Conservation (phyloP, 53 echinoderm and acorn worm species). For the Apostichopus leukothele region DNA sequence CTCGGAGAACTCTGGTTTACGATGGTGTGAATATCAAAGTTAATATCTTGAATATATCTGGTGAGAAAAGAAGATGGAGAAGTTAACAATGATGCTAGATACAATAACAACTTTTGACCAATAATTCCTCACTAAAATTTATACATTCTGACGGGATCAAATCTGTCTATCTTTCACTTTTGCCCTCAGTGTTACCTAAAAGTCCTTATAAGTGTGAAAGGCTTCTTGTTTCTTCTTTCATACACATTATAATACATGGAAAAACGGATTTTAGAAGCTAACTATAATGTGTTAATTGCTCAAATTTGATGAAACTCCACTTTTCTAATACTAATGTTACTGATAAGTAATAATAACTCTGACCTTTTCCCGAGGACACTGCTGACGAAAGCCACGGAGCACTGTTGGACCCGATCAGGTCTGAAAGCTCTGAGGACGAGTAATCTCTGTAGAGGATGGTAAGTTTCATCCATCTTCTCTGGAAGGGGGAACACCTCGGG, state of each 20-base stretch:
- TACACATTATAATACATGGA: no score
- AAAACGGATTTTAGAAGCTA: no score
- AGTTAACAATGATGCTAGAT: not conserved
- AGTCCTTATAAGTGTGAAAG: no score
- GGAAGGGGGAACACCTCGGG: constrained; percentile 84
- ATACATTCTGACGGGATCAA: no score
- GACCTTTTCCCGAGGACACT: constrained; percentile 79
- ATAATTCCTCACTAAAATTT: no score
- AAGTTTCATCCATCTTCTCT: constrained; percentile 96
- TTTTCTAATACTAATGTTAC: no score
- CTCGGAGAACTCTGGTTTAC: constrained; percentile 69
- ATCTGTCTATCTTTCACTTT: no score
- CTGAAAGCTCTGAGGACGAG: constrained; percentile 87
- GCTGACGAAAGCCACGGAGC: constrained; percentile 76
- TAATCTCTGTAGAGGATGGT: constrained; percentile 88
- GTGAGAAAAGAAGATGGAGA: not conserved
- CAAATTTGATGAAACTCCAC: no score
- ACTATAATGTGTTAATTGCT: no score
- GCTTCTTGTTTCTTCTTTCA: no score
- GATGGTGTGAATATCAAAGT: constrained; percentile 66
- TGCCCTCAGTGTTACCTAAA: no score
- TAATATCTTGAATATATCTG: constrained; percentile 77
- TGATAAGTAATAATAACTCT: constrained; percentile 3
- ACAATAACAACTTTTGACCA: not conserved
- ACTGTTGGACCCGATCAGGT: constrained; percentile 89